A percentile compares a stretch with the other conserved stretches of the same genome.
Evolutionary conservation across 2,797 vertebrate genomes (phyloP).

Genomic region (Malacoraja senta): DNA sequence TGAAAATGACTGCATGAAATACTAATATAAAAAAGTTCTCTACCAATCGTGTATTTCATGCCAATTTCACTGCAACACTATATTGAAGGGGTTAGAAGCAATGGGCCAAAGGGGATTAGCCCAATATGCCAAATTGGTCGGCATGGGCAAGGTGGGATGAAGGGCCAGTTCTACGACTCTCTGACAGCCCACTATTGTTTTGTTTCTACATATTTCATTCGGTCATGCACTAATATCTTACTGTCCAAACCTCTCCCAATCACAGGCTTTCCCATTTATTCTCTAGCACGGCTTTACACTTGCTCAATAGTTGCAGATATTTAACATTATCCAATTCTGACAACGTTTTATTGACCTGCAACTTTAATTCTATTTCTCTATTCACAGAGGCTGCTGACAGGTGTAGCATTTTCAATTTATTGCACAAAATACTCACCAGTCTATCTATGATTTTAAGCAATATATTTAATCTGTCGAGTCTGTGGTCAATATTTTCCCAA

Average conservation of each 20-base stretch:
- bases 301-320: background rate
- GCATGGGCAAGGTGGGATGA: too few relatives aligned
- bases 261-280: background rate
- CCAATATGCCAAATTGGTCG: too few relatives aligned
- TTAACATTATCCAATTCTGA: background rate
- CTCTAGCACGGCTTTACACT: background rate
- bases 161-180: too few relatives aligned
- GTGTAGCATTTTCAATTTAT: background rate
- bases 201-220: background rate
- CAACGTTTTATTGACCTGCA: background rate
- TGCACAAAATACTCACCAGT: conserved; percentile 51
- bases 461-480: conserved; percentile 50
- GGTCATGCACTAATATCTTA: background rate
- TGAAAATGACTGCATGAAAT: background rate
- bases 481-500: conserved; percentile 55
- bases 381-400: background rate
- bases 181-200: background rate
- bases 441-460: conserved; percentile 44
- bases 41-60: background rate
- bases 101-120: too few relatives aligned
- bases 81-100: too few relatives aligned
- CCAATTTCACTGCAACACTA: background rate
- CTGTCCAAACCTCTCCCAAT: background rate
- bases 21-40: background rate
- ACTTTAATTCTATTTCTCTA: background rate